Conservation (phyloP, 2,888 invertebrate species). For the Drosophila borborema region DNA sequence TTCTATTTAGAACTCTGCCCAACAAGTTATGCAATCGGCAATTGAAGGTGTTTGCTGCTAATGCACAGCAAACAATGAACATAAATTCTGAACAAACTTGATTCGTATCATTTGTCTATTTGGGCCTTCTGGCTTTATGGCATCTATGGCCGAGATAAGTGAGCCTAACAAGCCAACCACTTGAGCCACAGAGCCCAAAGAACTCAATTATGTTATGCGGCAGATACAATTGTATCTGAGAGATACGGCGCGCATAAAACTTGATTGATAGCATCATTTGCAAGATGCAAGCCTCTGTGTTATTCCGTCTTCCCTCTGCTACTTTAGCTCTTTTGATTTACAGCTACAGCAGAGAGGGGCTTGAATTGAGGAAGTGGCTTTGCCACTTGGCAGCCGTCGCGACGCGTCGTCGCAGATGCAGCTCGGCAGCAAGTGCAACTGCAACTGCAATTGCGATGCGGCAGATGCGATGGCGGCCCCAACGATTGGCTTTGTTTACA, state of each 20-base stretch:
- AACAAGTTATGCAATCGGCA: constrained; percentile 4
- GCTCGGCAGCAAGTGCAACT: constrained; percentile 43
- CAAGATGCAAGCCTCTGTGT: constrained; percentile 28
- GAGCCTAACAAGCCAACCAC: constrained; percentile 55
- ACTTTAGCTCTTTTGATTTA: constrained; percentile 54
- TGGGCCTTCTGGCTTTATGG: constrained; percentile 18
- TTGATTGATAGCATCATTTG: constrained; percentile 67
- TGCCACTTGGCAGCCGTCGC: constrained; percentile 30
- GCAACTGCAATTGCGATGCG: constrained; percentile 35
- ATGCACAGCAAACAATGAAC: constrained; percentile 49
- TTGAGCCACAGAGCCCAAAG: constrained; percentile 37
- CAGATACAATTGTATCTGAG: constrained; percentile 35
- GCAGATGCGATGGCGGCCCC: constrained; percentile 21
- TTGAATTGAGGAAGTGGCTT: constrained; percentile 21
- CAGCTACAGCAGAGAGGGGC: constrained; percentile 44
- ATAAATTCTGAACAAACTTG: constrained; percentile 43
- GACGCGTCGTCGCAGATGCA: constrained; percentile 14
- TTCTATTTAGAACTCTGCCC: too few relatives aligned
- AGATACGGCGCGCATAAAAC: constrained; percentile 45
- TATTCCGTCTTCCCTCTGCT: constrained; percentile 4
- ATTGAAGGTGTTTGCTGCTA: constrained; percentile 50
- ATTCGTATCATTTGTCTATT: constrained; percentile 47
- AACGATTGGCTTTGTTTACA: constrained; percentile 69
- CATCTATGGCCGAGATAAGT: constrained; percentile 36
- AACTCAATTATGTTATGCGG: constrained; percentile 31